A percentile compares a stretch with the other conserved stretches of the same genome.
Conservation (phyloP, 2,797 vertebrate genomes). For the Selene dorsalis region DNA sequence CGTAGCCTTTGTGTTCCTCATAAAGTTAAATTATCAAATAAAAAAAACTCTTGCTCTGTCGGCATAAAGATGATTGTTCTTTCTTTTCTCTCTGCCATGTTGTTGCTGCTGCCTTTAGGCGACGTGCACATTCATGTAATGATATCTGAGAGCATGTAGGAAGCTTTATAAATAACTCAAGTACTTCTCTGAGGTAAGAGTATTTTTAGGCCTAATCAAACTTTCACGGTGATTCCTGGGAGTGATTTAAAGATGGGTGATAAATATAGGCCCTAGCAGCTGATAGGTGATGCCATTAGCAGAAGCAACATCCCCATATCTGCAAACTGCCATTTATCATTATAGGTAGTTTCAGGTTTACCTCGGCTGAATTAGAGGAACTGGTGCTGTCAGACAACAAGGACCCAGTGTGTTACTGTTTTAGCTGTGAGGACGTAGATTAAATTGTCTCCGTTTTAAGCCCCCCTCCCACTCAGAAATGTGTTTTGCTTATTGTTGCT, state of each 20-base stretch:
- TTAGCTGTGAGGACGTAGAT: neutral
- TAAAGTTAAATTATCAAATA: slow-evolving; percentile 4
- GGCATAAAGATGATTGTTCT: slow-evolving; percentile 37
- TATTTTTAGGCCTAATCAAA: slow-evolving; percentile 78
- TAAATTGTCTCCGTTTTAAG: slow-evolving; percentile 2
- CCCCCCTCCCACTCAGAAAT: neutral
- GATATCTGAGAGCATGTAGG: slow-evolving; percentile 57
- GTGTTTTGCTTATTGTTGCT: slow-evolving; percentile 8
- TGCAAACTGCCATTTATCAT: neutral
- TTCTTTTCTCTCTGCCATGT: slow-evolving; percentile 28
- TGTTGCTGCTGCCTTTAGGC: slow-evolving; percentile 50
- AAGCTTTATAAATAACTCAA: slow-evolving; percentile 77
- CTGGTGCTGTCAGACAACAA: slow-evolving; percentile 19
- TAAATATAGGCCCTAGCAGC: slow-evolving; percentile 29
- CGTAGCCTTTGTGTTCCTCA: slow-evolving; percentile 31
- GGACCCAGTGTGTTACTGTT: slow-evolving; percentile 5
- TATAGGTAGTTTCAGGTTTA: slow-evolving; percentile 5
- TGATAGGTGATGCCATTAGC: slow-evolving; percentile 20
- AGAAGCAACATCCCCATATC: slow-evolving; percentile 14
- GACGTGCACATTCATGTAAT: slow-evolving; percentile 55
- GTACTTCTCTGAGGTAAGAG: slow-evolving; percentile 65
- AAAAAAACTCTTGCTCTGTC: slow-evolving; percentile 23
- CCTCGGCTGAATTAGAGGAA: slow-evolving; percentile 12
- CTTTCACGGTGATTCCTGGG: slow-evolving; percentile 49
- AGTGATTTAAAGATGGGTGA: slow-evolving; percentile 42